Percentiles rank a stretch among this genome's conserved stretches.
These are phyloP conservation scores for Caenorhabditis drosophilae DNA, from an alignment of 2,888 invertebrate genomes.

Conservation along the genomic window DNA sequence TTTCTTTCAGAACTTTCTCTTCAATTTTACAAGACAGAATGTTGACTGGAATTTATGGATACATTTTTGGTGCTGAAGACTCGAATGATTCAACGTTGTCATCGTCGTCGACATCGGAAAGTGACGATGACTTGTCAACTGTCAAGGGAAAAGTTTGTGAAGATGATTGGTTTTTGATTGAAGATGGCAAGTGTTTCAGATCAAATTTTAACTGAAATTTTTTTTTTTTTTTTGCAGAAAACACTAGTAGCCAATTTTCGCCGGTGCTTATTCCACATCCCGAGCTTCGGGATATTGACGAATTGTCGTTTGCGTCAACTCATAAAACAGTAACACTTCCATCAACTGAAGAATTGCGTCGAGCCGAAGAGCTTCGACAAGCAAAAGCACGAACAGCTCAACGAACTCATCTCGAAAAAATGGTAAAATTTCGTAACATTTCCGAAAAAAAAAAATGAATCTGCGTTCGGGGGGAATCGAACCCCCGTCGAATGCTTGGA, in stretches of 20 bases:
- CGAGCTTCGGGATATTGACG: not conserved
- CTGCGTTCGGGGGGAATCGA: conserved; percentile 50
- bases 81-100: not conserved
- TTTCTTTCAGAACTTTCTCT: too few relatives aligned
- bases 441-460: conserved; percentile 4
- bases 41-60: not conserved
- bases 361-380: not conserved
- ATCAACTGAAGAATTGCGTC: not conserved
- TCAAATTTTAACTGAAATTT: too few relatives aligned
- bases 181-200: not conserved
- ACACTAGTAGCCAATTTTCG: not conserved
- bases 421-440: not conserved
- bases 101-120: not conserved
- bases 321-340: not conserved
- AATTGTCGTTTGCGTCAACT: not conserved
- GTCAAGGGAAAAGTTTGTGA: not conserved
- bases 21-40: too few relatives aligned
- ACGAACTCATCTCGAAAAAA: not conserved
- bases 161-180: not conserved
- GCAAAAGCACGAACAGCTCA: not conserved
- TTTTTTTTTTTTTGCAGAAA: too few relatives aligned
- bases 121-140: not conserved
- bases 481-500: conserved; percentile 53
- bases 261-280: not conserved
- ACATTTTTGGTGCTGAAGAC: not conserved